Evolutionary conservation across 2,797 vertebrate species (phyloP).

Genomic region (Hafferia zeledoni): DNA sequence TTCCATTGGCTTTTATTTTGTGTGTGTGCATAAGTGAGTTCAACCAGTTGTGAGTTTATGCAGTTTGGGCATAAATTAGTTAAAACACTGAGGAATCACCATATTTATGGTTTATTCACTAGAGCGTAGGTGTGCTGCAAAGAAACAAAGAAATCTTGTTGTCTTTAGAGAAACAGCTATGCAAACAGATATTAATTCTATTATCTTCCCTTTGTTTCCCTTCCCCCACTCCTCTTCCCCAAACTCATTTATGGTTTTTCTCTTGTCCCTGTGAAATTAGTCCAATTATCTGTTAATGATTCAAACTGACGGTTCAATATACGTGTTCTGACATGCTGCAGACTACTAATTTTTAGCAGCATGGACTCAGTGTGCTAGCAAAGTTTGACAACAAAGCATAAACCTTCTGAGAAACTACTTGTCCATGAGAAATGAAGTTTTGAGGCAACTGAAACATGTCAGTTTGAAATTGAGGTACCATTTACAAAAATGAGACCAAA

Average conservation of each 20-base stretch:
- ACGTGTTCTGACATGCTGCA: not conserved
- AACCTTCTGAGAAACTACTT: not conserved
- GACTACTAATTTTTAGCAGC: not conserved
- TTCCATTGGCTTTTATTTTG: not conserved
- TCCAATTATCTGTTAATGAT: not conserved
- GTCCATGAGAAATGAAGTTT: not conserved
- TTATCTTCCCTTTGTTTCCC: not conserved
- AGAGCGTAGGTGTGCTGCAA: not conserved
- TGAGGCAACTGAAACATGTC: not conserved
- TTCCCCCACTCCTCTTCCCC: too few relatives aligned
- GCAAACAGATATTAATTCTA: not conserved
- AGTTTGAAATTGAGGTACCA: not conserved
- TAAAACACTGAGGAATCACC: not conserved
- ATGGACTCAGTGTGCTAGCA: not conserved
- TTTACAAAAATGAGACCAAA: not conserved
- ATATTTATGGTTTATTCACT: not conserved
- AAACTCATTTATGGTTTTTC: not conserved
- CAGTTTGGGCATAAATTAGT: not conserved
- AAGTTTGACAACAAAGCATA: not conserved
- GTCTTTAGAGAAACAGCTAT: not conserved
- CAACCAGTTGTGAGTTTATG: not conserved
- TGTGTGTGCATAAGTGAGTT: not conserved
- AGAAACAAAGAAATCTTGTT: not conserved
- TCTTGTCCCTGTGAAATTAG: not conserved
- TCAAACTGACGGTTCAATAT: not conserved